A percentile compares a stretch with the other conserved stretches of the same genome.
These are phyloP conservation scores for Oscheius myriophilus DNA, from an alignment of 2,888 invertebrate genomes.

Conservation along the genomic window DNA sequence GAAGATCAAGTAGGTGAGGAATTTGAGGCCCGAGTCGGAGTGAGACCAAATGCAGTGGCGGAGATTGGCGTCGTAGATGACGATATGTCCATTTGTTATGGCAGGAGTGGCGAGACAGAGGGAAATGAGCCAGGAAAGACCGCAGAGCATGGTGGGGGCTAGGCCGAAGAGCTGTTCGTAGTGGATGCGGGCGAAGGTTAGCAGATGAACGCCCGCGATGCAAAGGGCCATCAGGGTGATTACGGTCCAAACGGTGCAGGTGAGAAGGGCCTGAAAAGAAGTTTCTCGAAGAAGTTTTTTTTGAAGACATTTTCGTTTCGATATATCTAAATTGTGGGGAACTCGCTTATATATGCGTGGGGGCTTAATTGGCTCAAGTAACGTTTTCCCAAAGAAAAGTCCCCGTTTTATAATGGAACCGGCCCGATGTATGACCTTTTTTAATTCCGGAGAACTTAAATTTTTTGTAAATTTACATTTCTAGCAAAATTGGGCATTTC, in stretches of 20 bases:
- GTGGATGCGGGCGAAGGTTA: slow-evolving; percentile 70
- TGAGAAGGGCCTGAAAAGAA: slow-evolving; percentile 63
- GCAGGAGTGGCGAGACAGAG: slow-evolving; percentile 67
- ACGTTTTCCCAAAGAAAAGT: too few species aligned
- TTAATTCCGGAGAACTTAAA: too few species aligned
- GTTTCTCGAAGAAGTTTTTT: background rate
- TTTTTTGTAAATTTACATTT: too few species aligned
- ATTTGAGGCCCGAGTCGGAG: slow-evolving; percentile 66
- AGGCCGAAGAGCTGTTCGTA: slow-evolving; percentile 71
- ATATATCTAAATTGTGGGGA: too few species aligned
- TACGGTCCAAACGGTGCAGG: slow-evolving; percentile 69
- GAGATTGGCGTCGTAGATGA: slow-evolving; percentile 57
- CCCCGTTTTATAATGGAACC: too few species aligned
- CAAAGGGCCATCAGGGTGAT: slow-evolving; percentile 69
- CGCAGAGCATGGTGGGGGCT: slow-evolving; percentile 63
- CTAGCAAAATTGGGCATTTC: too few species aligned
- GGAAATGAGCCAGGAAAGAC: slow-evolving; percentile 68
- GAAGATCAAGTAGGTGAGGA: slow-evolving; percentile 68
- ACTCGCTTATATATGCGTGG: too few species aligned
- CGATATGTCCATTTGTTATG: slow-evolving; percentile 69
- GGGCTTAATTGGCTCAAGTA: too few species aligned
- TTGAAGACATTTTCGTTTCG: slow-evolving; percentile 5
- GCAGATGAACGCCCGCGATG: slow-evolving; percentile 70
- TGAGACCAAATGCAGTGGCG: slow-evolving; percentile 67
- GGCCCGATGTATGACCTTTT: too few species aligned